These are phyloP conservation scores for Poeciliopsis turneri DNA, from an alignment of 2,797 vertebrate genomes.

Conservation along the genomic window DNA sequence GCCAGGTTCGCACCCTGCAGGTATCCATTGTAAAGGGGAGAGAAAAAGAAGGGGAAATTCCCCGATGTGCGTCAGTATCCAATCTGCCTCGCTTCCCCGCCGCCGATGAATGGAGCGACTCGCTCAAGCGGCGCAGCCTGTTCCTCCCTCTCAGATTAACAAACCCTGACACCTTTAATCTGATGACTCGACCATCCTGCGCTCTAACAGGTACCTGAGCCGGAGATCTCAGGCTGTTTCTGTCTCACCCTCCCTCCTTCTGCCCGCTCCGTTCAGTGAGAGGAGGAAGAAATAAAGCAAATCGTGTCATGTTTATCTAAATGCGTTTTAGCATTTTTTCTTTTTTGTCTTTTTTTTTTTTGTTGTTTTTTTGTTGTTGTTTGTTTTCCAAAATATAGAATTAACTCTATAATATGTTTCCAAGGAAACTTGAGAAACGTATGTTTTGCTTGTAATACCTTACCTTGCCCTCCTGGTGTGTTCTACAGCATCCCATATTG, in stretches of 20 bases:
- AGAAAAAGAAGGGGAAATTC: conserved; percentile 56
- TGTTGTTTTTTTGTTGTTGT: not conserved
- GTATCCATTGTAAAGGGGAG: conserved; percentile 85
- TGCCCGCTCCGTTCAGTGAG: not conserved
- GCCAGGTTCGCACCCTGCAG: conserved; percentile 84
- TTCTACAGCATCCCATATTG: not conserved
- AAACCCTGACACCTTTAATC: conserved; percentile 82
- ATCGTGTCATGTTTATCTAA: not conserved
- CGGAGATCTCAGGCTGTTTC: conserved; percentile 48
- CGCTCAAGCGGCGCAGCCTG: conserved; percentile 34
- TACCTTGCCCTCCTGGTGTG: no score
- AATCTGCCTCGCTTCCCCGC: conserved; percentile 48
- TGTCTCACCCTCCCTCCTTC: conserved; percentile 12
- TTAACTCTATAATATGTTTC: not conserved
- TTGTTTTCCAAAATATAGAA: not conserved
- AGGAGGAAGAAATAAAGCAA: not conserved
- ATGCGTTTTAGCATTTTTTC: not conserved
- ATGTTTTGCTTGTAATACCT: not conserved
- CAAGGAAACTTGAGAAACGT: not conserved
- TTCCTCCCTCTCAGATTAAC: conserved; percentile 67
- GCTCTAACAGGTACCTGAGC: conserved; percentile 83
- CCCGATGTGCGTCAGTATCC: conserved; percentile 63
- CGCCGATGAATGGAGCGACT: conserved; percentile 48
- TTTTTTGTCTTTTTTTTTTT: not conserved
- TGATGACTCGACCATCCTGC: conserved; percentile 86